Base-by-base conservation (phyloP, 2,888 invertebrate species). In the Ephialtes manifestator region DNA sequence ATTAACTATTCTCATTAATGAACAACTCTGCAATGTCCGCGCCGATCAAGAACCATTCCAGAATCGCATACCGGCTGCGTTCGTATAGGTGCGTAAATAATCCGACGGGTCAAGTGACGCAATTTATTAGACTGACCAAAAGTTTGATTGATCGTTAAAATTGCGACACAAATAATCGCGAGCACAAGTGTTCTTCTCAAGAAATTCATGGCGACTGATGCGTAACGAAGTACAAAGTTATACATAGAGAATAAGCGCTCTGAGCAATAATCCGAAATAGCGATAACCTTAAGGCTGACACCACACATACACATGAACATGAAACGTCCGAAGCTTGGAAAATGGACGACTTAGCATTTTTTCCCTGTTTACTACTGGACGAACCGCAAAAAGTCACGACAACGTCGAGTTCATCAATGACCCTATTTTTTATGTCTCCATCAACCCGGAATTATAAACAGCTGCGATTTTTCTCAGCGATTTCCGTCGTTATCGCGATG, bases 381-480 rank as follows among this genome's bases (percentile, higher is more conserved):
- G 10, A 31, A 8, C 8, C 18, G 35, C 20, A 4, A 43, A 71
- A 48, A 60, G 65, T 20, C 35, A 48, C 24, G 78, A 79, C 74
- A 43, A 53, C 60, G 74, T 60, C 58, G 53, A 53, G 70, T 11
- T 78, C 78, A 78, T 83, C 60, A 55, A 78, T 74, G 81, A 53
- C 77, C 68, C 70, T 39, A n/a, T 48, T 53, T 79, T 74, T 79
- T 74, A 20, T 48, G 28, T 35, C 72, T 71, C 55, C 24, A 11
- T 28, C 74, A 78, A 81, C 84, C 81, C 81, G 81, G 84, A 84
- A 84, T 78, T 78, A 81, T 68, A 78, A 84, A 81, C 78, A 70
- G 70, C 2, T 43, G 74, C 24, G 43, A 81, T 84, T 81, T 84
- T 84, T 85, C 81, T 78, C 53, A 46, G 35, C 48, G 51, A 65